Evolutionary conservation across 2,888 invertebrate species (phyloP), one percentile per base, ranked within the genome.

Genomic region (Amiota mariae): DNA sequence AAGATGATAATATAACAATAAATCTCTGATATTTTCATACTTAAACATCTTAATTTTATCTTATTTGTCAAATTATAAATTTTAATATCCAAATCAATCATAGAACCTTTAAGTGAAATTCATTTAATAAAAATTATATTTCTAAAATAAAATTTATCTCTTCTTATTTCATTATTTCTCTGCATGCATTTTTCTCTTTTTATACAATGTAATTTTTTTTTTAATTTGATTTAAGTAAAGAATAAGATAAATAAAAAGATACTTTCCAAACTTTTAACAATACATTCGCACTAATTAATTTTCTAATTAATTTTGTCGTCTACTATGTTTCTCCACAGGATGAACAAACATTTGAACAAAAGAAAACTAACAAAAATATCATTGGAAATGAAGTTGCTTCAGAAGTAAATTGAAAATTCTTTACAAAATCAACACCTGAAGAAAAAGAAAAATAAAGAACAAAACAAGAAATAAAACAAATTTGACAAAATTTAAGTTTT

Each of bases 201-300:
- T n/a, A n/a, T n/a, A n/a, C n/a, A n/a, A 12, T 12, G 3, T 4
- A 13, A 51, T 51, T 8, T 51, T n/a, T 3, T 51, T 51, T 51
- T 4, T n/a, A n/a, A 51, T 51, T 51, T n/a, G 54, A 51, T n/a
- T 51, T 10, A 51, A 12, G 54, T 8, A n/a, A 12, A 51, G 54
- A 51, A n/a, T 8, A 51, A 36, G 4, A 36, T 6, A 2, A 36
- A 36, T 6, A 2, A 36, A 36, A 36, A 4, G 36, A 36, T 36
- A 36, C 36, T 36, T 36, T 36, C 36, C 3, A 67, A 67, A 48
- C 49, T 67, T 67, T 67, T 47, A 67, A 67, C 48, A 49, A 67
- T 51, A n/a, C 47, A 13, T 46, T 73, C 76, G 78, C 72, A 76
- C 77, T 86, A 86, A 86, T 86, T 85, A 84, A 81, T 81, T 85